These are phyloP conservation scores for Siphonodentalium dalli DNA, from an alignment of 2,888 invertebrate species.

Conservation along the genomic window DNA sequence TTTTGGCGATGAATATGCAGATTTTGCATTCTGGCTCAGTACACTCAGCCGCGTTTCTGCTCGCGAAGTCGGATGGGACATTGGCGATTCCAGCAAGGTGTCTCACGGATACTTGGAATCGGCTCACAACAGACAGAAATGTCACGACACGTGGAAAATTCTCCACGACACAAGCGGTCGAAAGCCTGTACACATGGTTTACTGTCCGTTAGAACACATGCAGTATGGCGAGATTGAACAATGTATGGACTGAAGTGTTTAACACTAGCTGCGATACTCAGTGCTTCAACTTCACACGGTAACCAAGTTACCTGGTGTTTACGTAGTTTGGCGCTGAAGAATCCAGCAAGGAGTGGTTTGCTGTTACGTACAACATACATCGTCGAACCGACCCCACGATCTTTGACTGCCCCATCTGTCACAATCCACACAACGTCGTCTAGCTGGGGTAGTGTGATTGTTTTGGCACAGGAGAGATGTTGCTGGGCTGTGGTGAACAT, in stretches of 20 bases:
- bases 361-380: neutral
- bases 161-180: constrained; percentile 20
- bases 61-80: too few species aligned
- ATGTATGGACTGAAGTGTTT: constrained; percentile 30
- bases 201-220: constrained; percentile 23
- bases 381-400: constrained; percentile 1
- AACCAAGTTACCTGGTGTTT: constrained; percentile 14
- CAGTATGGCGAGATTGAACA: constrained; percentile 18
- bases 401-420: constrained; percentile 11
- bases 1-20: too few species aligned
- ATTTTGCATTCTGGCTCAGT: too few species aligned
- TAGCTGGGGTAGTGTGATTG: too few species aligned
- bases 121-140: constrained; percentile 19
- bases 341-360: constrained; percentile 1
- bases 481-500: constrained; percentile 20
- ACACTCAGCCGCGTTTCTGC: too few species aligned
- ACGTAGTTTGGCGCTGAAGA: constrained; percentile 12
- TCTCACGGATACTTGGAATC: too few species aligned
- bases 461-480: neutral
- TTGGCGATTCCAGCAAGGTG: constrained; percentile 1
- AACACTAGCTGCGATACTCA: constrained; percentile 1
- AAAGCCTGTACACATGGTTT: constrained; percentile 21
- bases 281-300: constrained; percentile 12
- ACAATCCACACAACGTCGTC: constrained; percentile 7
- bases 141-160: constrained; percentile 25